phyloP scores from a whole-genome alignment of 1,140 invertebrate genomes.

The Eriocheir sinensis region DNA sequence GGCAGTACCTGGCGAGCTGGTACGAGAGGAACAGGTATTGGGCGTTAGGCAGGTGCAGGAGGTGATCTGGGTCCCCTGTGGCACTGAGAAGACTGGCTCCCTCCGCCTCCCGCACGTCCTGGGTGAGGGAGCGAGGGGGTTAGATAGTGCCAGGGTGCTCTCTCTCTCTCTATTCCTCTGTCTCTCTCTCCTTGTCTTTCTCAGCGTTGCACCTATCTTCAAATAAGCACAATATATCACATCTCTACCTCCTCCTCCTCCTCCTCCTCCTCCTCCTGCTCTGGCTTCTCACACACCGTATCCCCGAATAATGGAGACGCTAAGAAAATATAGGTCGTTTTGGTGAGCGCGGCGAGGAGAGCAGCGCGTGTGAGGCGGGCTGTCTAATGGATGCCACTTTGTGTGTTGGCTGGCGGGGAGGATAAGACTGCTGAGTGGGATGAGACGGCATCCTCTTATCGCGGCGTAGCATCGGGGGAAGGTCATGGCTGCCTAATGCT shows the following conservation, averaged over 20 bases:
- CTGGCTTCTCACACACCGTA: neutral
- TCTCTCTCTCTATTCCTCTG: constrained; percentile 1
- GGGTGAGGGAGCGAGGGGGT: neutral
- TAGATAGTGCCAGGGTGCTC: neutral
- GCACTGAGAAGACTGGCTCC: neutral
- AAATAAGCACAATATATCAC: neutral
- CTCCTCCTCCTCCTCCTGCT: neutral
- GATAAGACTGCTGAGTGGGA: constrained; percentile 9
- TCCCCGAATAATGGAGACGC: neutral
- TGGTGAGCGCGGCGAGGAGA: neutral
- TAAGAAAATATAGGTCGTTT: constrained; percentile 26
- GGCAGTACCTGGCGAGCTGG: constrained; percentile 13
- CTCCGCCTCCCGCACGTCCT: neutral
- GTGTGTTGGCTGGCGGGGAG: constrained; percentile 1
- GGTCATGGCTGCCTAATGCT: neutral
- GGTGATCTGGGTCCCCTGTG: neutral
- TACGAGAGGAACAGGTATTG: constrained; percentile 36
- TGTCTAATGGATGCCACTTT: constrained; percentile 15
- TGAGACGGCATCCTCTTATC: constrained; percentile 22
- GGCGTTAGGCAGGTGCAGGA: neutral
- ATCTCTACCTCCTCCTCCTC: neutral
- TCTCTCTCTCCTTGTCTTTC: constrained; percentile 12
- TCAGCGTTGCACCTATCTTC: too few relatives aligned
- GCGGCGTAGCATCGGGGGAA: neutral
- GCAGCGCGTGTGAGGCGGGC: neutral